Evolutionary conservation across 2,113 vertebrate species (phyloP).

Genomic region (Misgurnus mizolepis): DNA sequence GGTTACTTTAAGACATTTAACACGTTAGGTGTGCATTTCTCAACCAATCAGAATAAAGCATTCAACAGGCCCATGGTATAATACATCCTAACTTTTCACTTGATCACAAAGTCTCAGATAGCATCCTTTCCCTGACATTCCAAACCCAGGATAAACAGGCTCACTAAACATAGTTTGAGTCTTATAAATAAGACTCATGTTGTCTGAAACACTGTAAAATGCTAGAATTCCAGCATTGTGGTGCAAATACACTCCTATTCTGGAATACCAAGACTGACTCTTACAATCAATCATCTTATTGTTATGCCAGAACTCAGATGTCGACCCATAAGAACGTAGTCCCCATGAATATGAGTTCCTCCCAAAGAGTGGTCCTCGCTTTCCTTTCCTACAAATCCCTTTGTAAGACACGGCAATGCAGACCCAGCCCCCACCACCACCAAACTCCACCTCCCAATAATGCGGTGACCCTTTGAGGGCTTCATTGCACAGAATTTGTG

Average conservation of each 20-base stretch:
- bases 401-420: constrained; percentile 50
- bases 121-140: constrained; percentile 35
- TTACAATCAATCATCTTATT: constrained; percentile 3
- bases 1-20: no score
- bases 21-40: no score
- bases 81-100: neutral
- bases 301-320: constrained; percentile 43
- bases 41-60: no score
- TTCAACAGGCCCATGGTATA: no score
- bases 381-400: constrained; percentile 47
- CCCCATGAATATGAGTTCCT: constrained; percentile 45
- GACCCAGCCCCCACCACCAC: constrained; percentile 40
- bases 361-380: constrained; percentile 32
- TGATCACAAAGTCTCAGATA: constrained; percentile 35
- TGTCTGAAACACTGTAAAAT: constrained; percentile 51
- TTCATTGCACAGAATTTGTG: constrained; percentile 52
- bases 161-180: constrained; percentile 46
- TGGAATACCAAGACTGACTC: neutral
- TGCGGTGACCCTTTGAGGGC: constrained; percentile 26
- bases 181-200: constrained; percentile 53
- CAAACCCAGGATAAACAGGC: constrained; percentile 55
- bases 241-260: constrained; percentile 55
- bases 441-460: constrained; percentile 55
- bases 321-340: constrained; percentile 11
- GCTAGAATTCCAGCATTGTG: constrained; percentile 45